Evolutionary conservation across 2,888 invertebrate species (phyloP).

Genomic region (Amphipoea lucens): DNA sequence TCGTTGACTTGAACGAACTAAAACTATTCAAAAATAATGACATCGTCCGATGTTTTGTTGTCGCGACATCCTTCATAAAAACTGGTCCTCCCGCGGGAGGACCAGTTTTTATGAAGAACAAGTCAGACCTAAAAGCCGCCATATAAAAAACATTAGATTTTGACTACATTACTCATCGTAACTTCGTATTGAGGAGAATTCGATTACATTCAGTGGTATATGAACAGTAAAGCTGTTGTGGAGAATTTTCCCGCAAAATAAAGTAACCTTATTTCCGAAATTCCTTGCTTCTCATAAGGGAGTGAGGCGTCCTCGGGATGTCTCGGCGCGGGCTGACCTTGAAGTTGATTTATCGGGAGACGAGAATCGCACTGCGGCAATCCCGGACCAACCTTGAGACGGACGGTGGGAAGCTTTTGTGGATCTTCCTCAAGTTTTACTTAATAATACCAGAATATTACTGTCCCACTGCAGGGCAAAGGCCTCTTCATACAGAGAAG

Average conservation of each 20-base stretch:
- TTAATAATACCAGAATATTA: background rate
- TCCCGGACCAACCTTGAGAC: conserved; percentile 73
- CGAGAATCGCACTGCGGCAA: conserved; percentile 82
- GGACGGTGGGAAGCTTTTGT: conserved; percentile 32
- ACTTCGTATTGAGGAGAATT: conserved; percentile 12
- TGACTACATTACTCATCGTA: conserved; percentile 7
- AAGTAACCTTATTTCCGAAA: conserved; percentile 34
- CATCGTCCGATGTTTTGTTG: background rate
- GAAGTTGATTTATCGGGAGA: conserved; percentile 77
- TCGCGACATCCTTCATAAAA: background rate
- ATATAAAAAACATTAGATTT: background rate
- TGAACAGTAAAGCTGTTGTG: conserved; percentile 17
- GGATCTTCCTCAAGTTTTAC: conserved; percentile 34
- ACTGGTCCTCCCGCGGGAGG: background rate
- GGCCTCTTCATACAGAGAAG: background rate
- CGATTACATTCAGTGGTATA: conserved; percentile 6
- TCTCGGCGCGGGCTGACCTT: conserved; percentile 73
- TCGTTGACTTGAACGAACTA: background rate
- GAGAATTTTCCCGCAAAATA: conserved; percentile 32
- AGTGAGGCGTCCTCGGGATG: conserved; percentile 68
- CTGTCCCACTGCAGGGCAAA: background rate
- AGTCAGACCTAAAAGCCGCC: background rate
- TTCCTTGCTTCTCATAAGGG: conserved; percentile 42
- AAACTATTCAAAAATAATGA: background rate
- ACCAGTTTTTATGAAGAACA: background rate